Percentiles rank a stretch among this genome's conserved stretches.
Conservation (phyloP, 2,888 invertebrate genomes). For the Tachina grossa region DNA sequence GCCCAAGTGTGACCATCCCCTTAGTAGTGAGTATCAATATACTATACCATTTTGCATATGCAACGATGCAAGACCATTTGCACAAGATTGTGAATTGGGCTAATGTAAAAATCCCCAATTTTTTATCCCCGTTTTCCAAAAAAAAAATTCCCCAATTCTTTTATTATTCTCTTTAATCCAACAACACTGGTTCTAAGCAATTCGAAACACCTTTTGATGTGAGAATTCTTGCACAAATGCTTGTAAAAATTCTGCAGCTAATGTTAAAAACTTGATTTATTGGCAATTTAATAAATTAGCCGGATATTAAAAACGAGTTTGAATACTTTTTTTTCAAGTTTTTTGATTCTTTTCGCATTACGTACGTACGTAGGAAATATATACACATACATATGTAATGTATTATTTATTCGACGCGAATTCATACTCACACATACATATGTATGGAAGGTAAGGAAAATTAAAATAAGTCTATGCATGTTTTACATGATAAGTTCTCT, state of each 20-base stretch:
- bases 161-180: background rate
- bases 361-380: slow-evolving; percentile 44
- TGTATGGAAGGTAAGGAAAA: too few species aligned
- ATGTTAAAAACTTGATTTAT: slow-evolving; percentile 67
- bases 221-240: background rate
- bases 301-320: slow-evolving; percentile 68
- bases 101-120: background rate
- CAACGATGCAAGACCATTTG: too few species aligned
- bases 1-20: too few species aligned
- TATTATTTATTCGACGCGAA: slow-evolving; percentile 17
- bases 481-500: too few species aligned
- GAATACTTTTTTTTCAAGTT: background rate
- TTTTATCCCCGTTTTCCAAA: background rate
- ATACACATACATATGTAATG: background rate
- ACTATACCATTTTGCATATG: too few species aligned
- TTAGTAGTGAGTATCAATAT: too few species aligned
- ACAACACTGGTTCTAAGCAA: background rate
- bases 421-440: too few species aligned
- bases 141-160: too few species aligned
- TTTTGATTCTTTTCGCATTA: background rate
- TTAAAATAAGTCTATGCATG: too few species aligned
- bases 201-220: background rate
- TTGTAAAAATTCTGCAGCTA: slow-evolving; percentile 47
- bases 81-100: too few species aligned
- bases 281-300: slow-evolving; percentile 71